phyloP scores from a whole-genome alignment of 92 coral and sea anemone species.

The Epizoanthus rinbou region DNA sequence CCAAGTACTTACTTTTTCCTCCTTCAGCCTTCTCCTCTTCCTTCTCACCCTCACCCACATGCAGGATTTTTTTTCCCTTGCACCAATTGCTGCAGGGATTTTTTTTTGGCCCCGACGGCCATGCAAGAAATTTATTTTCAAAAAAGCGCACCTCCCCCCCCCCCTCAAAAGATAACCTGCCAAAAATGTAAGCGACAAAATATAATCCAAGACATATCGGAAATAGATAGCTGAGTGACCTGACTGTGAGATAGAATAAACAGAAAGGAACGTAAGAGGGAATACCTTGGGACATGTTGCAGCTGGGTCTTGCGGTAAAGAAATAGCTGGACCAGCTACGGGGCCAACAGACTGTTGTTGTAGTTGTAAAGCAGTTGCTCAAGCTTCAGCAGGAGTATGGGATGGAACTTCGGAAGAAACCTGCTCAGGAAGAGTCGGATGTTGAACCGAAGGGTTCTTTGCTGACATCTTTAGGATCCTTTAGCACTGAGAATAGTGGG shows the following conservation, averaged over 20 bases:
- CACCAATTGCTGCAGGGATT: no score
- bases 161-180: not conserved
- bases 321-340: slow-evolving; percentile 12
- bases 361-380: slow-evolving; percentile 1
- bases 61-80: no score
- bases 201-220: no score
- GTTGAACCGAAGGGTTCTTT: slow-evolving; percentile 27
- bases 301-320: slow-evolving; percentile 21
- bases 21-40: no score
- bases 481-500: not conserved
- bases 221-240: no score
- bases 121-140: no score
- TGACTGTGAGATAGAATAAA: no score
- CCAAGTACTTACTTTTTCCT: no score
- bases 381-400: slow-evolving; percentile 30
- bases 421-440: slow-evolving; percentile 38
- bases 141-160: not conserved
- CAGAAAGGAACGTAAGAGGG: not conserved
- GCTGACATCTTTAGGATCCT: not conserved
- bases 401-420: slow-evolving; percentile 32
- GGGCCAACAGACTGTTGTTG: slow-evolving; percentile 4
- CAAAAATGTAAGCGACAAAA: no score
- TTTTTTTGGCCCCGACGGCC: no score
- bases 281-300: not conserved
- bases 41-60: no score